Evolutionary conservation across 1,140 invertebrate genomes (phyloP).

Genomic region (Ctenoplectra terminalis): DNA sequence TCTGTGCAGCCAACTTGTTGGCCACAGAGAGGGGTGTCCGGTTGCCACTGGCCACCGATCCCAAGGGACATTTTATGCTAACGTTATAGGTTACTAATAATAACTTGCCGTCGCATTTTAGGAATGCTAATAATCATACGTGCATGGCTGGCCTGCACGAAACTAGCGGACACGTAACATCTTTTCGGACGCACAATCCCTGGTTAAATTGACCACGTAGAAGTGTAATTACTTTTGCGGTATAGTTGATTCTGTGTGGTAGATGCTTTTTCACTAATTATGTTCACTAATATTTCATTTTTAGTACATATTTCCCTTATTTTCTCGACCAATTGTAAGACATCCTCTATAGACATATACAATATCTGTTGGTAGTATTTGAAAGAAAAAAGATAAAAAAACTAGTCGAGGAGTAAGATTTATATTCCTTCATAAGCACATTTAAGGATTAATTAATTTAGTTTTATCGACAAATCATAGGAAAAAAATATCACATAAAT

Average conservation of each 20-base stretch:
- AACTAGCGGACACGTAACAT: conserved; percentile 50
- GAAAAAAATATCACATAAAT: conserved; percentile 29
- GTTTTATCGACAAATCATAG: conserved; percentile 9
- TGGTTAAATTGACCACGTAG: conserved; percentile 6
- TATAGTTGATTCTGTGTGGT: too few species aligned
- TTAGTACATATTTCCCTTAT: too few species aligned
- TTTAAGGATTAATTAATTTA: conserved; percentile 29
- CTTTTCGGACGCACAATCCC: conserved; percentile 14
- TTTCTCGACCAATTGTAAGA: too few species aligned
- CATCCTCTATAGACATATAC: too few species aligned
- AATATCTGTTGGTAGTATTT: too few species aligned
- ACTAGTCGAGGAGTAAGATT: background rate
- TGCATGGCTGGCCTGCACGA: conserved; percentile 21
- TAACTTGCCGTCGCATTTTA: conserved; percentile 70
- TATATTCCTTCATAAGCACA: background rate
- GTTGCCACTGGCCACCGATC: conserved; percentile 44
- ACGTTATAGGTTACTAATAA: conserved; percentile 76
- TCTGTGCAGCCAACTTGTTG: conserved; percentile 32
- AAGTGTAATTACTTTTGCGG: conserved; percentile 24
- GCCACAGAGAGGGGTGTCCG: conserved; percentile 22
- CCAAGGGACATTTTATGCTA: conserved; percentile 72
- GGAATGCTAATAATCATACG: conserved; percentile 65
- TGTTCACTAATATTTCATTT: too few species aligned
- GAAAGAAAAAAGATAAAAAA: too few species aligned
- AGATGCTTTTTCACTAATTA: too few species aligned